Evolutionary conservation across 2,113 vertebrate species (phyloP).

Genomic region (Merops nubicus): DNA sequence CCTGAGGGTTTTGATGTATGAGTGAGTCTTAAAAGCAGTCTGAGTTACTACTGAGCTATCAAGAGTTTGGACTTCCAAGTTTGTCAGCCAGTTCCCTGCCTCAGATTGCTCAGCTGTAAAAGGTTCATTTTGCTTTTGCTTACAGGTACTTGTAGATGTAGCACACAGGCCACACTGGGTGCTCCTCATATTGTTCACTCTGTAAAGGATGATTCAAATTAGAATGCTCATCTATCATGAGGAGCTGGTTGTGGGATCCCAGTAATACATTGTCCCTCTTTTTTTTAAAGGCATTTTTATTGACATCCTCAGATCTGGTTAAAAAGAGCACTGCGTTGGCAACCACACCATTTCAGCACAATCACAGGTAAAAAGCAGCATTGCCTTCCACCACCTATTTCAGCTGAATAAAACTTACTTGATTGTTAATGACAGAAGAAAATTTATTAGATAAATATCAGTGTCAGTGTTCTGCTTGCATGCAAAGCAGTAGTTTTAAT

Average conservation of each 20-base stretch:
- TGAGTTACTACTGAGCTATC: background rate
- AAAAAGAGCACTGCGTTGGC: background rate
- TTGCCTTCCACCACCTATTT: background rate
- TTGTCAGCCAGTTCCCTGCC: background rate
- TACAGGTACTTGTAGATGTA: background rate
- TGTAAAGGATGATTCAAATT: background rate
- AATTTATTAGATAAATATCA: background rate
- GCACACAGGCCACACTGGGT: background rate
- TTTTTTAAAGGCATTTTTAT: background rate
- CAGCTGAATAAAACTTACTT: background rate
- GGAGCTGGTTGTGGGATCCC: background rate
- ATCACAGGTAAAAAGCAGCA: background rate
- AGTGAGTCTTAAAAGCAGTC: background rate
- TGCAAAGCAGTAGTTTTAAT: background rate
- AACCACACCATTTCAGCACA: background rate
- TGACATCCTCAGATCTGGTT: background rate
- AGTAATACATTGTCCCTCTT: accelerated
- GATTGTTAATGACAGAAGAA: background rate
- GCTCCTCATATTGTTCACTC: background rate
- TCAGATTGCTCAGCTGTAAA: background rate
- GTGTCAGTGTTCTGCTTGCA: background rate
- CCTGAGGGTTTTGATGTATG: background rate
- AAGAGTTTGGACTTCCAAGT: background rate
- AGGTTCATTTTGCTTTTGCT: background rate
- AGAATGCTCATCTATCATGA: background rate